Base-by-base conservation (phyloP, 2,888 invertebrate genomes). In the Eumerus sabulonum region DNA sequence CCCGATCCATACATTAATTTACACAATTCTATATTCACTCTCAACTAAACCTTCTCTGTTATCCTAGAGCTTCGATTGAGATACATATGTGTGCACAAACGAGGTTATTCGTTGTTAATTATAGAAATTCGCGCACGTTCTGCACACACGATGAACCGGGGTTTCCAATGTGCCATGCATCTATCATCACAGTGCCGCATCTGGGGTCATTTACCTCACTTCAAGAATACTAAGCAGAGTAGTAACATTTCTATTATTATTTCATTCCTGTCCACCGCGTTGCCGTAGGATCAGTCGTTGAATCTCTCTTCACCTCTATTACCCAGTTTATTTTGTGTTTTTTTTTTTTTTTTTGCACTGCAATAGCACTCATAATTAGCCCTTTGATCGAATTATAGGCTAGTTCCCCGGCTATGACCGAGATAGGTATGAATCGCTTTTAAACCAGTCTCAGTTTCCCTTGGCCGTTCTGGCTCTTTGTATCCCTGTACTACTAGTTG, bases 181-280 rank as follows among this genome's bases (percentile, higher is more conserved):
- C 68, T 63, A 53, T 70, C 57, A 42, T 57, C 45, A 45, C 60
- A 42, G 14, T 27, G 16, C 56, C 19, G 42, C 19, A 67, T 12
- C n/a, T 17, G 11, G 62, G 74, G 68, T 76, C 74, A 57, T 76
- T 76, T 62, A 76, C 74, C 74, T 63, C 40, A 11, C 17, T 1
- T n/a, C 9, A 17, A 54, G 17, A 50, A 14, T 56, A 57, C 17
- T 59, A n/a, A 56, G 42, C 19, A 18, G 67, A 38, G 19, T 12
- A 47, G 60, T 68, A 51, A 57, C 35, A 68, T 63, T 57, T 63
- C 63, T 76, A 76, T 68, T 74, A 74, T 74, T 74, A 74, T 72
- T 72, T 64, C 59, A 64, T 63, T 45, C 62, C 12, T 60, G 45
- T 11, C 18, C 71, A 27, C 27, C 27, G 48, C 47, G 11, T 19